Conservation (phyloP, 2,797 vertebrate genomes). For the Alfaro cultratus region DNA sequence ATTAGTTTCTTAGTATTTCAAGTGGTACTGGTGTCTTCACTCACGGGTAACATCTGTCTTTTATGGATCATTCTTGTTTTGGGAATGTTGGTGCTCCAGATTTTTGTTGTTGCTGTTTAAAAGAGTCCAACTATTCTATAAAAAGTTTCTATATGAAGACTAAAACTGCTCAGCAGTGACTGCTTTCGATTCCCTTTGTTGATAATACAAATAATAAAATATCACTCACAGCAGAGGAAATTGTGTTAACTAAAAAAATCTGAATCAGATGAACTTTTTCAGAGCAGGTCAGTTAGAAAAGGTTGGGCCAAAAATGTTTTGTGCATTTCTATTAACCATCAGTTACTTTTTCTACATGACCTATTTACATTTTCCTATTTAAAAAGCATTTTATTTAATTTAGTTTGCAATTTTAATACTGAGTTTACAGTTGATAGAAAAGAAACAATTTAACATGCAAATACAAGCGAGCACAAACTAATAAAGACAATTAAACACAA, state of each 20-base stretch:
- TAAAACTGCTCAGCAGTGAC: not conserved
- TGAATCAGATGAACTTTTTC: not conserved
- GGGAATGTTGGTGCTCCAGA: not conserved
- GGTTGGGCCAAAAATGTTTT: too few relatives aligned
- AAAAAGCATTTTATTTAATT: not conserved
- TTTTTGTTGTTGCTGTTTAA: not conserved
- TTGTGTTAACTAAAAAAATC: not conserved
- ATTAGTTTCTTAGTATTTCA: not conserved
- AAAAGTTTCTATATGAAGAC: not conserved
- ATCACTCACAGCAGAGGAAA: not conserved
- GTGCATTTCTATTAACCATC: too few relatives aligned
- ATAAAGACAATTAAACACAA: not conserved
- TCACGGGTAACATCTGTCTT: not conserved
- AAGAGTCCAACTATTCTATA: not conserved
- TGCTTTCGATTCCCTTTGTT: not conserved
- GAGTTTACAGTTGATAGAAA: not conserved
- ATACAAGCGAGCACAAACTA: not conserved
- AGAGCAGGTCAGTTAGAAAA: not conserved
- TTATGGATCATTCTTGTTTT: not conserved
- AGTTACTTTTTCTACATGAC: not conserved
- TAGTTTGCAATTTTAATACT: not conserved
- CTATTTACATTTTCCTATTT: not conserved
- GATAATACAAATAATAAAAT: not conserved
- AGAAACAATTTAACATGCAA: not conserved
- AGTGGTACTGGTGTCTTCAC: not conserved